Conservation (phyloP, 2,888 invertebrate genomes). For the Ceramica pisi region DNA sequence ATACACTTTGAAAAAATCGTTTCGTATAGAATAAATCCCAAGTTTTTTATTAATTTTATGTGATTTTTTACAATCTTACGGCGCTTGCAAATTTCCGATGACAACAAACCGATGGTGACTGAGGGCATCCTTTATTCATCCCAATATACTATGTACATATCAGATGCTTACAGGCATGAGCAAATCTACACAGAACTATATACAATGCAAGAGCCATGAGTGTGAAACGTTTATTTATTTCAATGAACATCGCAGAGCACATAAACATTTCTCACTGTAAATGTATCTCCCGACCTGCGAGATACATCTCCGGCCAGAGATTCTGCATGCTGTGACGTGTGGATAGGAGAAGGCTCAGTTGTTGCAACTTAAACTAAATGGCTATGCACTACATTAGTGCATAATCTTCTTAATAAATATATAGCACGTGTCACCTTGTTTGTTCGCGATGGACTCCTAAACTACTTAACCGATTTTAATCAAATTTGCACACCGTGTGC, state of each 20-base stretch:
- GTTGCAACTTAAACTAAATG: background rate
- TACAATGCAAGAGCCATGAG: slow-evolving; percentile 13
- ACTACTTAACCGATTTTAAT: no score
- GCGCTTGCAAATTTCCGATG: no score
- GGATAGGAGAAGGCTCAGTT: slow-evolving; percentile 32
- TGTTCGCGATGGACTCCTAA: no score
- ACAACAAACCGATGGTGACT: background rate
- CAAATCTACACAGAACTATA: slow-evolving; percentile 9
- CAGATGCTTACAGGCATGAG: no score
- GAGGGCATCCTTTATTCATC: slow-evolving; percentile 6
- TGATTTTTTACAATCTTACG: no score
- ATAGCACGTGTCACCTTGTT: no score
- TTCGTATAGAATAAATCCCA: no score
- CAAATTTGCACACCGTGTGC: no score
- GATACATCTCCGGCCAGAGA: slow-evolving; percentile 43
- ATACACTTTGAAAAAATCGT: no score
- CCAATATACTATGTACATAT: slow-evolving; percentile 4
- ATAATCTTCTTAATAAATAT: no score
- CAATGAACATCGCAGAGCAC: slow-evolving; percentile 55
- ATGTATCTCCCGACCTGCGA: slow-evolving; percentile 56
- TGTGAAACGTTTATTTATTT: slow-evolving; percentile 56
- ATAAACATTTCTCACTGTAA: slow-evolving; percentile 59
- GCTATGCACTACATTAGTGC: no score
- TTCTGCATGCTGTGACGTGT: slow-evolving; percentile 10
- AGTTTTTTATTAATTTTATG: no score